Conservation (phyloP, 2,113 vertebrate genomes). For the Emydura subglobosa region DNA sequence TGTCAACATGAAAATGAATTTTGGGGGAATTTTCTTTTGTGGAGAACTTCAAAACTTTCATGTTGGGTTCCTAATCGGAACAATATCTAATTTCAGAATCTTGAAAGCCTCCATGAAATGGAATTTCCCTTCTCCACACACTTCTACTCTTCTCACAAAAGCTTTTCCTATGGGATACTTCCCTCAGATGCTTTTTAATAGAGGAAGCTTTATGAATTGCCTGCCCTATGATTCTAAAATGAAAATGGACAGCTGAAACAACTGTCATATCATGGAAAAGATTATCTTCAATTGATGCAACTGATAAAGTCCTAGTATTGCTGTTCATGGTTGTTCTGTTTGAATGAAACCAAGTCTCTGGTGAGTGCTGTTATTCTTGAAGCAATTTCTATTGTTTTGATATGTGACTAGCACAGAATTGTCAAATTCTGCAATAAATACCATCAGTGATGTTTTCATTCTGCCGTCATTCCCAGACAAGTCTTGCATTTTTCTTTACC, state of each 20-base stretch:
- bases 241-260: not conserved
- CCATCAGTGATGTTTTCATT: not conserved
- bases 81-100: not conserved
- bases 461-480: not conserved
- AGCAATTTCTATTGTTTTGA: conserved; percentile 35
- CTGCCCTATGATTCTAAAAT: not conserved
- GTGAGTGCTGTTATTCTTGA: not conserved
- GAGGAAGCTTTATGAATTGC: not conserved
- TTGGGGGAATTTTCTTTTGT: not conserved
- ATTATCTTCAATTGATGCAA: not conserved
- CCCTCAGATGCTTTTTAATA: not conserved
- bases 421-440: conserved; percentile 21
- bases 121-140: not conserved
- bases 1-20: not conserved
- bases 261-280: conserved; percentile 1
- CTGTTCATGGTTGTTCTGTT: not conserved
- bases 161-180: not conserved
- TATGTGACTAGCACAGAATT: conserved; percentile 6
- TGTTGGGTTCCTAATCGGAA: not conserved
- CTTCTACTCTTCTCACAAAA: not conserved
- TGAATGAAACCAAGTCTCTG: not conserved
- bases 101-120: not conserved
- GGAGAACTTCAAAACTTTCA: fast-evolving
- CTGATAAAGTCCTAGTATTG: not conserved
- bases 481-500: not conserved